Evolutionary conservation across 1,140 invertebrate species (phyloP), one percentile per base, ranked within the genome.

Genomic region (Nephotettix cincticeps): DNA sequence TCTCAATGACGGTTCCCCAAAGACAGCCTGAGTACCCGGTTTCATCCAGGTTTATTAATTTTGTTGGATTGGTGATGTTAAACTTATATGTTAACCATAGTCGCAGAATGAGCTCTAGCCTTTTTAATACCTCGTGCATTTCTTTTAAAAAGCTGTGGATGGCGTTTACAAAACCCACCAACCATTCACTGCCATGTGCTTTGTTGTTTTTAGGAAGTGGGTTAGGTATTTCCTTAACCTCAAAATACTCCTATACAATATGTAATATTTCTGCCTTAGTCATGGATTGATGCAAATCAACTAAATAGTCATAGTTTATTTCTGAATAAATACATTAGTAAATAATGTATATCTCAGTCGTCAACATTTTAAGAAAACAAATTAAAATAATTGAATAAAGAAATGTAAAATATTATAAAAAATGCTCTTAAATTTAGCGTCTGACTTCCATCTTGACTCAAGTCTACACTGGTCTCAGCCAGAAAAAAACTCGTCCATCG

Each of bases 31-130:
- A 21, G 21, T 67, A 67, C 21, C 65, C 65, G 1, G 65, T 67
- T 29, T 67, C 65, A 23, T 67, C 65, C 36, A 67, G 43, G 28
- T 67, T 67, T 25, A 67, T 67, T 21, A 67, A 43, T 45, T 67
- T 25, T 3, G 65, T 30, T 30, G 65, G 29, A 67, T 67, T 36
- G 14, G 19, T 43, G 36, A 67, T 67, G 65, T 23, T 4, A 14
- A 67, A 17, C 40, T 45, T 25, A 43, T 45, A 19, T 67, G 40
- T 19, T 43, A 43, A 43, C 65, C 25, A 25, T 21, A 36, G 65
- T 67, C 25, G 65, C 65, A 67, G 32, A 36, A n/a, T 67, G 65
- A 36, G 25, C 65, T 43, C 65, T 43, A 23, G 65, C 65, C 43
- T 67, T 29, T 67, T 67, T 25, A 36, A 67, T 36, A 21, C 32